These are phyloP conservation scores for Triplophysa tibetana DNA, from an alignment of 2,113 vertebrate species.

Conservation along the genomic window DNA sequence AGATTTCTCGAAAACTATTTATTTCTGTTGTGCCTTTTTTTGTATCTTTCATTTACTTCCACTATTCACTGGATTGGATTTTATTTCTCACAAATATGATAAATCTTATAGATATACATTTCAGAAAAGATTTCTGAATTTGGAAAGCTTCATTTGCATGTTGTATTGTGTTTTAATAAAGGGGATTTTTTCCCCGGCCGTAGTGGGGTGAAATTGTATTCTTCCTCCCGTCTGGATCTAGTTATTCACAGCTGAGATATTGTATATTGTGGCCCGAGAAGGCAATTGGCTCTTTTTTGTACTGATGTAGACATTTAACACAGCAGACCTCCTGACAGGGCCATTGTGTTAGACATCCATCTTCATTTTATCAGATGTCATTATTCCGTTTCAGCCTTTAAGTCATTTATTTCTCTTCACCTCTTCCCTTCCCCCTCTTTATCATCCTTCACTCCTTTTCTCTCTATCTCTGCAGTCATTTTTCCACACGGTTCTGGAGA, in stretches of 20 bases:
- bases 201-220: slow-evolving; percentile 25
- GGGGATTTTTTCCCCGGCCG: background rate
- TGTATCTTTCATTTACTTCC: too few species aligned
- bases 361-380: slow-evolving; percentile 55
- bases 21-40: background rate
- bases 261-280: slow-evolving; percentile 35
- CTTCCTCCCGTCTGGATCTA: slow-evolving; percentile 32
- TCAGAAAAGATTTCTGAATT: slow-evolving; percentile 8
- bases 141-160: slow-evolving; percentile 7
- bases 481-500: slow-evolving; percentile 91
- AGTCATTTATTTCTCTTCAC: slow-evolving; percentile 19
- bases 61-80: too few species aligned
- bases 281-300: slow-evolving; percentile 15
- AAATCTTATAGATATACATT: background rate
- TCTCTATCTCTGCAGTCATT: slow-evolving; percentile 73
- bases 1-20: background rate
- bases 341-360: slow-evolving; percentile 41
- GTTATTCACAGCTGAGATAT: slow-evolving; percentile 41
- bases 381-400: slow-evolving; percentile 32
- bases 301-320: slow-evolving; percentile 45
- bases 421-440: slow-evolving; percentile 29
- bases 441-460: slow-evolving; percentile 30
- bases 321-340: slow-evolving; percentile 41
- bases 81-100: slow-evolving; percentile 10
- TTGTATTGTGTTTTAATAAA: slow-evolving; percentile 22